These are phyloP conservation scores for Danionella cerebrum DNA, from an alignment of 2,113 vertebrate species.

Conservation along the genomic window DNA sequence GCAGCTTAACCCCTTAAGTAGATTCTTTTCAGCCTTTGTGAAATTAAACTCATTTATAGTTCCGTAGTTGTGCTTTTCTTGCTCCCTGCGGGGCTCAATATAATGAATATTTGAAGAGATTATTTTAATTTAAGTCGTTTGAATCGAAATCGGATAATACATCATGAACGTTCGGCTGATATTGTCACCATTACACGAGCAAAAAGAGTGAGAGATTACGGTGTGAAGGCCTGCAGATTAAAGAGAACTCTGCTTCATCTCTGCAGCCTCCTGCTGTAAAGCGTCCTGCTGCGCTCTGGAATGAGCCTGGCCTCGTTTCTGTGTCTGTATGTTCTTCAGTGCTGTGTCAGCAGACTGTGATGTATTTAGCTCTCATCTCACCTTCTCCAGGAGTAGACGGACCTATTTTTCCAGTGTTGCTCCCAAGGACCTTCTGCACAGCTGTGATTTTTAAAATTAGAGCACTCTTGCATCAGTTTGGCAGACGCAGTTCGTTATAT, in stretches of 20 bases:
- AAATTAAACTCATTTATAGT: slow-evolving; percentile 59
- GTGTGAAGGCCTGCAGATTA: slow-evolving; percentile 82
- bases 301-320: slow-evolving; percentile 78
- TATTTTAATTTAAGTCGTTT: slow-evolving; percentile 86
- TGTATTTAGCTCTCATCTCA: slow-evolving; percentile 81
- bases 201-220: background rate
- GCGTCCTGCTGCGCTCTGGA: slow-evolving; percentile 90
- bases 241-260: slow-evolving; percentile 72
- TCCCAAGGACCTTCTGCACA: slow-evolving; percentile 70
- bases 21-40: slow-evolving; percentile 35
- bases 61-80: slow-evolving; percentile 61
- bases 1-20: no score
- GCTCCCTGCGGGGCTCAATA: slow-evolving; percentile 70
- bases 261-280: slow-evolving; percentile 77
- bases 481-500: background rate
- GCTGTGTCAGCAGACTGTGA: slow-evolving; percentile 85
- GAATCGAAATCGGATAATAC: slow-evolving; percentile 81
- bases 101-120: slow-evolving; percentile 88
- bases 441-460: slow-evolving; percentile 29
- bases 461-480: background rate
- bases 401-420: slow-evolving; percentile 74
- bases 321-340: slow-evolving; percentile 68
- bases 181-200: slow-evolving; percentile 76
- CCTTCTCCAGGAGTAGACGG: slow-evolving; percentile 67
- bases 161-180: slow-evolving; percentile 70